phyloP scores from a whole-genome alignment of 2,888 invertebrate genomes.

The Xanthorhoe designata region DNA sequence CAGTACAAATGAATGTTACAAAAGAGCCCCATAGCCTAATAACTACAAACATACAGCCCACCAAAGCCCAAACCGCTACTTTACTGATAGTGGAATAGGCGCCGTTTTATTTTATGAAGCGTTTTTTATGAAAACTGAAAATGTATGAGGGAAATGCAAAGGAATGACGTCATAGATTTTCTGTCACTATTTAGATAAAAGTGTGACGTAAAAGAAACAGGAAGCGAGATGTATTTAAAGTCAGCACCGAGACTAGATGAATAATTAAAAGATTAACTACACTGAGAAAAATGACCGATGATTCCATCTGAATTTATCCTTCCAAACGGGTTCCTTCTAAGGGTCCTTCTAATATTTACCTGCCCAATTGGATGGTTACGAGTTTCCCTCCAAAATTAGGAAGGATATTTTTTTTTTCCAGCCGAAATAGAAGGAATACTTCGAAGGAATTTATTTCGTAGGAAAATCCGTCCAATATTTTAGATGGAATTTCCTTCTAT shows the following conservation, averaged over 20 bases:
- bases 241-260: neutral
- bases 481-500: too few relatives aligned
- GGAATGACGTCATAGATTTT: slow-evolving; percentile 21
- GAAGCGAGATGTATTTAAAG: slow-evolving; percentile 25
- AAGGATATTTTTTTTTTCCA: too few relatives aligned
- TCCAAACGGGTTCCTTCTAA: too few relatives aligned
- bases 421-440: too few relatives aligned
- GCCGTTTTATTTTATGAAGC: neutral
- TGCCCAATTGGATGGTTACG: too few relatives aligned
- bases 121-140: neutral
- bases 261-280: too few relatives aligned
- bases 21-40: neutral
- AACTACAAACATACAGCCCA: neutral
- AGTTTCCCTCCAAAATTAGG: too few relatives aligned
- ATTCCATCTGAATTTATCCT: too few relatives aligned
- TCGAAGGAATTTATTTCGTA: too few relatives aligned
- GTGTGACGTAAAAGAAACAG: slow-evolving; percentile 41
- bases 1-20: neutral
- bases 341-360: too few relatives aligned
- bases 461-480: too few relatives aligned
- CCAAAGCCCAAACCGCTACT: neutral
- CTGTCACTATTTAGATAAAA: slow-evolving; percentile 39
- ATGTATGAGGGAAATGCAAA: neutral
- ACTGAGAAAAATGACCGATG: too few relatives aligned
- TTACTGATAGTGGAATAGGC: slow-evolving; percentile 2